These are phyloP conservation scores for Premnoplex brunnescens DNA, from an alignment of 2,797 vertebrate genomes.

Conservation along the genomic window DNA sequence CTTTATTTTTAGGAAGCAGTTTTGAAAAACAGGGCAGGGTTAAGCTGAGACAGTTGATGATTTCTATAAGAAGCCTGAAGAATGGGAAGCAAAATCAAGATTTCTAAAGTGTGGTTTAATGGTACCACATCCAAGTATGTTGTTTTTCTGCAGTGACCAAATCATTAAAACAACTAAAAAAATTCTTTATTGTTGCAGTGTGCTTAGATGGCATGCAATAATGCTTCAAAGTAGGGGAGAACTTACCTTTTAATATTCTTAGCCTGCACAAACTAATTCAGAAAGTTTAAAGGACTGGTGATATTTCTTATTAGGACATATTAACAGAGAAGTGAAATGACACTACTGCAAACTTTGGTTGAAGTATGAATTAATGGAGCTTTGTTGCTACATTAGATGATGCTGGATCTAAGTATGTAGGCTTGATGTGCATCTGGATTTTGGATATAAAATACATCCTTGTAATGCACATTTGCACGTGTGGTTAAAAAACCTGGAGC, in stretches of 20 bases:
- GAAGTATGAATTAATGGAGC: background rate
- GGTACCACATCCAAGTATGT: background rate
- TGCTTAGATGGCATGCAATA: conserved; percentile 10
- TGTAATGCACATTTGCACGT: background rate
- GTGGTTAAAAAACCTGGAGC: background rate
- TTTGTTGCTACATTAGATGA: background rate
- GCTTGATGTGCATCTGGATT: background rate
- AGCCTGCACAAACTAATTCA: background rate
- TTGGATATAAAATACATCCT: background rate
- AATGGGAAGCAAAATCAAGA: conserved; percentile 3
- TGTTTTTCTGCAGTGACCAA: background rate
- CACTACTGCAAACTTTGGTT: background rate
- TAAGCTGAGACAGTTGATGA: conserved; percentile 5
- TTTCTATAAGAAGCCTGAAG: conserved; percentile 17
- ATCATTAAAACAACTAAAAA: conserved; percentile 42
- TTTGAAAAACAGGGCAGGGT: conserved; percentile 29
- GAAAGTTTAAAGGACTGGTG: background rate
- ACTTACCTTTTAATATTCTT: background rate
- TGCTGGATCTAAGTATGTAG: background rate
- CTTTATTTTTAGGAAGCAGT: conserved; percentile 34
- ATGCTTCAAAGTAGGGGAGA: background rate
- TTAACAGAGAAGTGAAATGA: background rate
- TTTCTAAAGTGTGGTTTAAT: background rate
- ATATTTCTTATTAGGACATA: background rate
- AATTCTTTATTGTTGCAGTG: background rate